phyloP scores from a whole-genome alignment of 2,113 vertebrate species.

The Petromus typicus region DNA sequence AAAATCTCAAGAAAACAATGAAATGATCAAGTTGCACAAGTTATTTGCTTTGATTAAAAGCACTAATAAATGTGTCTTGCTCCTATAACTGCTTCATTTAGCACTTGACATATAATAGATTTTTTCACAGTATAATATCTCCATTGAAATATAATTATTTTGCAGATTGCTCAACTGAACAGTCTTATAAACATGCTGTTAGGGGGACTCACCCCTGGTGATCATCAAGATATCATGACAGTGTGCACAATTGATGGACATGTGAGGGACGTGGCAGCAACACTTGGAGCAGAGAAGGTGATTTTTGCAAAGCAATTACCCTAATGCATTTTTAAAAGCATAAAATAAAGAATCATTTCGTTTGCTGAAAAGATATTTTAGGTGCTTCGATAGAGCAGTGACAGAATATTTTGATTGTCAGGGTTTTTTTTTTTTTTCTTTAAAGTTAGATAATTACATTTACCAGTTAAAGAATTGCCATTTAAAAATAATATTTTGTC shows the following conservation, averaged over 20 bases:
- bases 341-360: conserved; percentile 91
- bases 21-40: conserved; percentile 86
- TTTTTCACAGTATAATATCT: conserved; percentile 88
- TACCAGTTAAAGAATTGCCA: conserved; percentile 88
- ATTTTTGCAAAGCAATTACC: conserved; percentile 96
- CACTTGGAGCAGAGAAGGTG: conserved; percentile 93
- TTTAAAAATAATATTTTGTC: conserved; percentile 89
- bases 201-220: conserved; percentile 91
- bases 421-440: conserved; percentile 80
- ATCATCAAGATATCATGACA: conserved; percentile 95
- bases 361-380: conserved; percentile 92
- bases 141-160: conserved; percentile 94
- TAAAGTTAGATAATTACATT: conserved; percentile 88
- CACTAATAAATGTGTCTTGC: conserved; percentile 86
- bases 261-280: conserved; percentile 91
- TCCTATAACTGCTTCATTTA: conserved; percentile 88
- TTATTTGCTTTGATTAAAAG: conserved; percentile 90
- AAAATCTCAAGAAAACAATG: conserved; percentile 85
- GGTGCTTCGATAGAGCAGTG: conserved; percentile 90
- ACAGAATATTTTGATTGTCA: conserved; percentile 97
- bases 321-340: conserved; percentile 98
- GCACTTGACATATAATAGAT: conserved; percentile 88
- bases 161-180: conserved; percentile 95
- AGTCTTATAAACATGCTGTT: conserved; percentile 95
- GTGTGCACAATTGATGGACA: conserved; percentile 94